These are phyloP conservation scores for Crocidura indochinensis DNA, from an alignment of 2,797 vertebrate genomes.

Conservation along the genomic window DNA sequence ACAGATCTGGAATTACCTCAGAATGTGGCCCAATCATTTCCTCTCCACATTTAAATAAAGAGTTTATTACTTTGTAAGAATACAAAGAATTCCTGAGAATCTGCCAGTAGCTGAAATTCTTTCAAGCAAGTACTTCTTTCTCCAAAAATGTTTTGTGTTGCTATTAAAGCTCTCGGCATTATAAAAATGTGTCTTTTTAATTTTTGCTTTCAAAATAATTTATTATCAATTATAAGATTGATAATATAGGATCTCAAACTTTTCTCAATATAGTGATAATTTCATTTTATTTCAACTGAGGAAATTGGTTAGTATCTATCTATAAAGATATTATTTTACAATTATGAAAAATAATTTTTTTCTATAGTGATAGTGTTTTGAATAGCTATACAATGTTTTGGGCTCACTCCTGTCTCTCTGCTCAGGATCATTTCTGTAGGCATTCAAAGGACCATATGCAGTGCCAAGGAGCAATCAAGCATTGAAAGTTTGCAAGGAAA, in stretches of 20 bases:
- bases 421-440: too few species aligned
- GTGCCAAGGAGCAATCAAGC: too few species aligned
- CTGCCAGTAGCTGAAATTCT: slow-evolving; percentile 19
- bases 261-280: neutral
- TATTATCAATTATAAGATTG: neutral
- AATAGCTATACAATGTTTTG: neutral
- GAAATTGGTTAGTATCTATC: neutral
- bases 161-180: neutral
- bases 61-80: neutral
- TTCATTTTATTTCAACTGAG: slow-evolving; percentile 38
- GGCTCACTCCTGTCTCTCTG: neutral
- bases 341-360: neutral
- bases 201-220: neutral
- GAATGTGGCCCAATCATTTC: too few species aligned
- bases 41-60: too few species aligned
- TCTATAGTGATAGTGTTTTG: neutral
- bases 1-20: too few species aligned
- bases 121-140: neutral
- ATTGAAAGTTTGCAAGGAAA: too few species aligned
- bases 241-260: neutral
- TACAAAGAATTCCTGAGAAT: slow-evolving; percentile 52
- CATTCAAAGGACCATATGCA: too few species aligned
- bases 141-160: neutral
- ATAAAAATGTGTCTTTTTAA: slow-evolving; percentile 40
- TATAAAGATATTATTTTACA: slow-evolving; percentile 42